These are phyloP conservation scores for Mystacides longicornis DNA, from an alignment of 2,888 invertebrate genomes.

Conservation along the genomic window DNA sequence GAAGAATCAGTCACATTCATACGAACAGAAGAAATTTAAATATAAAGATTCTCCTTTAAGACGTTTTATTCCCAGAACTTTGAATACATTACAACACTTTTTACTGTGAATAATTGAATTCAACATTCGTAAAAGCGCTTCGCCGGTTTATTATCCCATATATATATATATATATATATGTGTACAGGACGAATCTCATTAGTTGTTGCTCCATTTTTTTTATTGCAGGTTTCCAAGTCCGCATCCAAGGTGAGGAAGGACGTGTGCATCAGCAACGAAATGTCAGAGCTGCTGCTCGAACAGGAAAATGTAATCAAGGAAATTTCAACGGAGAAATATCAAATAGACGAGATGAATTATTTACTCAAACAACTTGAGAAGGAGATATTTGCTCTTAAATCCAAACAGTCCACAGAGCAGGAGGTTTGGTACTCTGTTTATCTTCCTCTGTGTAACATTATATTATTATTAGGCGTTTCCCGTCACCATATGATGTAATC, in stretches of 20 bases:
- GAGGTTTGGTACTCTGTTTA: constrained; percentile 30
- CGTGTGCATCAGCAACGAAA: constrained; percentile 42
- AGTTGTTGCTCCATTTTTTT: too few species aligned
- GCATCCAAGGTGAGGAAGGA: constrained; percentile 50
- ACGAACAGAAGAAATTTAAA: too few species aligned
- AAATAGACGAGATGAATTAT: constrained; percentile 46
- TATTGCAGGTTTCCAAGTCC: constrained; percentile 44
- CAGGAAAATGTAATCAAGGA: constrained; percentile 47
- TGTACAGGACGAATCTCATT: too few species aligned
- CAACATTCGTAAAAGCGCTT: too few species aligned
- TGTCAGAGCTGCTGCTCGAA: constrained; percentile 48
- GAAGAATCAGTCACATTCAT: too few species aligned
- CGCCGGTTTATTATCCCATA: too few species aligned
- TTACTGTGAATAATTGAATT: too few species aligned
- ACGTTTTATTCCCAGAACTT: too few species aligned
- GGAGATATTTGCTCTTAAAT: constrained; percentile 40
- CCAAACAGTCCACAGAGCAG: constrained; percentile 37
- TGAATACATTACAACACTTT: too few species aligned
- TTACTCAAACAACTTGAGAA: constrained; percentile 49
- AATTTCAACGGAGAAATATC: constrained; percentile 44
- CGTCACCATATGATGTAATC: too few species aligned
- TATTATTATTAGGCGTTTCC: neutral
- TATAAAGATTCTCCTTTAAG: too few species aligned
- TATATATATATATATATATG: too few species aligned
- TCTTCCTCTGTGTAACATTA: neutral